A percentile compares a stretch with the other conserved stretches of the same genome.
Conservation (phyloP, 2,797 vertebrate species). For the Coilia nasus region DNA sequence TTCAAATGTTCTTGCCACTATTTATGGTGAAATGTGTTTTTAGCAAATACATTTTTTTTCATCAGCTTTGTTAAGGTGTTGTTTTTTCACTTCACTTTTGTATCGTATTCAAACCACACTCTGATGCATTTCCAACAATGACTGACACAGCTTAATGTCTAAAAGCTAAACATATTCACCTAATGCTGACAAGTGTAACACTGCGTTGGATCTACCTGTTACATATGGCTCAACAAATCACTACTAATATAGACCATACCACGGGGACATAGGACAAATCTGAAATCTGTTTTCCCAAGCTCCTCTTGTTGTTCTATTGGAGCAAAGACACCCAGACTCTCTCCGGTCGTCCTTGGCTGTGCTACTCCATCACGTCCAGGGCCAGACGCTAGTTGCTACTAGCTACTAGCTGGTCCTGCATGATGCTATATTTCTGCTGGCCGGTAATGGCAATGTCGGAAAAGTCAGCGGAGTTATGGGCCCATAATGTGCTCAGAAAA, state of each 20-base stretch:
- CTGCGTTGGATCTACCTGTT: too few relatives aligned
- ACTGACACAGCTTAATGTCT: too few relatives aligned
- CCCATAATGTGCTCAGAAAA: neutral
- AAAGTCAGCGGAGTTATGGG: neutral
- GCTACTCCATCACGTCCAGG: neutral
- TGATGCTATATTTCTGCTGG: constrained; percentile 1
- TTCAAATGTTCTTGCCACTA: too few relatives aligned
- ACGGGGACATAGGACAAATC: neutral
- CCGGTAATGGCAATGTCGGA: constrained; percentile 9
- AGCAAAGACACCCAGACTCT: neutral
- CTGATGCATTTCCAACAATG: too few relatives aligned
- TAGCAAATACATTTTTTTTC: too few relatives aligned
- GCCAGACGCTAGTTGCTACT: neutral
- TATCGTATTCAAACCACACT: too few relatives aligned
- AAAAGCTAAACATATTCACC: too few relatives aligned
- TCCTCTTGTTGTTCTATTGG: neutral
- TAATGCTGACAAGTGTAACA: too few relatives aligned
- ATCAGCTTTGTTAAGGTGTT: too few relatives aligned
- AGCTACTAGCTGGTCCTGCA: neutral
- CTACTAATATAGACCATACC: neutral
- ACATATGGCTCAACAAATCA: too few relatives aligned
- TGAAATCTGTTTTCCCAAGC: neutral
- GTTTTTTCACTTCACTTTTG: too few relatives aligned
- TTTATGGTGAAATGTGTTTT: too few relatives aligned
- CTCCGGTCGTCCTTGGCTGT: neutral